These are phyloP conservation scores for Aleiodes testaceus DNA, from an alignment of 2,888 invertebrate species.

Conservation along the genomic window DNA sequence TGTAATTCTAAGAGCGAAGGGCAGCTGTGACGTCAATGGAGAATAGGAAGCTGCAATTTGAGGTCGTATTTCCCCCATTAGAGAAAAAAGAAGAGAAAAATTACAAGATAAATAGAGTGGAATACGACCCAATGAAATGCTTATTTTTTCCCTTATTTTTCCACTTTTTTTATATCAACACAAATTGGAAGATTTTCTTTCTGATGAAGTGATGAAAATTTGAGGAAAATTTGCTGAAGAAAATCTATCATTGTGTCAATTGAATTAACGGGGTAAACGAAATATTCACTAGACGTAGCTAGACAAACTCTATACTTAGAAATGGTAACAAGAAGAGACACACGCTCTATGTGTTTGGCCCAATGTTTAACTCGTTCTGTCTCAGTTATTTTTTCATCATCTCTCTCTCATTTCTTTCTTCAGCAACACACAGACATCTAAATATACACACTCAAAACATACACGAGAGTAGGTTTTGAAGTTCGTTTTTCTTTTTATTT, in stretches of 20 bases:
- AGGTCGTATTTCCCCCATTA: neutral
- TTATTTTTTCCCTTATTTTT: too few relatives aligned
- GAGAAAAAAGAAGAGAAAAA: neutral
- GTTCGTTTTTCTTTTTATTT: too few relatives aligned
- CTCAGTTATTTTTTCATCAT: neutral
- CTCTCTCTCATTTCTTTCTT: slow-evolving; percentile 8
- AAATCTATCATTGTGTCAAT: slow-evolving; percentile 1
- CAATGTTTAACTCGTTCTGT: slow-evolving; percentile 31
- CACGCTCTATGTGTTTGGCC: slow-evolving; percentile 18
- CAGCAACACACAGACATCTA: slow-evolving; percentile 21
- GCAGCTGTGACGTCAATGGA: slow-evolving; percentile 20
- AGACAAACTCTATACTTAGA: slow-evolving; percentile 42
- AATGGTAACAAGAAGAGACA: slow-evolving; percentile 22
- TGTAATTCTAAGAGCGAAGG: slow-evolving; percentile 2
- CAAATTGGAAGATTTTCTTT: too few relatives aligned
- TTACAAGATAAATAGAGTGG: neutral
- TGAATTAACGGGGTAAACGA: slow-evolving; percentile 22
- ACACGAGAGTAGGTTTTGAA: neutral
- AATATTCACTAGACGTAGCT: slow-evolving; percentile 15
- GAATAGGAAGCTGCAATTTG: neutral
- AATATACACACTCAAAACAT: slow-evolving; percentile 8
- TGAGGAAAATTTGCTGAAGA: neutral
- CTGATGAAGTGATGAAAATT: neutral
- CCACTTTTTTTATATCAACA: too few relatives aligned
- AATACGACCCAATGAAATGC: neutral